phyloP scores from a whole-genome alignment of 2,113 vertebrate genomes.

The Circaetus gallicus region DNA sequence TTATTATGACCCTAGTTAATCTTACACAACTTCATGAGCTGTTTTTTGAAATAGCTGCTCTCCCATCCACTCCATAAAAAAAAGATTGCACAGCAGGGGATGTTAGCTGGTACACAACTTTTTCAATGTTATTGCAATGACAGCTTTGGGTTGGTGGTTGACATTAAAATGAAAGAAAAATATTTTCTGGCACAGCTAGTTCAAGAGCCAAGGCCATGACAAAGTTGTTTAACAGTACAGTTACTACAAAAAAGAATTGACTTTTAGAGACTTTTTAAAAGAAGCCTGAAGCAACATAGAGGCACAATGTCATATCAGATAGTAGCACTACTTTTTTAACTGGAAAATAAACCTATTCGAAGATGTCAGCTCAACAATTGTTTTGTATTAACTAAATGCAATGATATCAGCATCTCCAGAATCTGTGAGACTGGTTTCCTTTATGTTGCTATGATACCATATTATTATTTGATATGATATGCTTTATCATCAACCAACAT shows the following conservation, averaged over 20 bases:
- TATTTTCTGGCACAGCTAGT: conserved; percentile 30
- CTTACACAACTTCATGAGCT: neutral
- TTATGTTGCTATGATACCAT: conserved; percentile 28
- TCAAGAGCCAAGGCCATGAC: neutral
- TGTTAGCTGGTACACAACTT: neutral
- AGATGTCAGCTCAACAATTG: neutral
- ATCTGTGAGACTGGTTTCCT: neutral
- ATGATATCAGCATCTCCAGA: neutral
- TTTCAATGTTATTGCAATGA: conserved; percentile 23
- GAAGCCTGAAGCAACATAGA: neutral
- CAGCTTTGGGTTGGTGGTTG: neutral
- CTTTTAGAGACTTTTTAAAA: neutral
- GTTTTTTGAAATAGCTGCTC: neutral
- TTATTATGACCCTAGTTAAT: neutral
- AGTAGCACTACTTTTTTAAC: neutral
- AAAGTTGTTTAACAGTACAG: conserved; percentile 17
- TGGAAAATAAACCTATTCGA: neutral
- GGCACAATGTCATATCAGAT: conserved; percentile 2
- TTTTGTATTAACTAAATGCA: neutral
- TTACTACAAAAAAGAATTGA: neutral
- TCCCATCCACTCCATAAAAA: neutral
- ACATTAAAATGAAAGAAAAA: conserved; percentile 28
- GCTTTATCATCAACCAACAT: neutral
- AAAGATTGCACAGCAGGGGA: neutral
- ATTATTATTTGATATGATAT: conserved; percentile 9